Base-by-base conservation (phyloP, 37 sponge, comb jelly and placozoan genomes). In the Spongilla lacustris region DNA sequence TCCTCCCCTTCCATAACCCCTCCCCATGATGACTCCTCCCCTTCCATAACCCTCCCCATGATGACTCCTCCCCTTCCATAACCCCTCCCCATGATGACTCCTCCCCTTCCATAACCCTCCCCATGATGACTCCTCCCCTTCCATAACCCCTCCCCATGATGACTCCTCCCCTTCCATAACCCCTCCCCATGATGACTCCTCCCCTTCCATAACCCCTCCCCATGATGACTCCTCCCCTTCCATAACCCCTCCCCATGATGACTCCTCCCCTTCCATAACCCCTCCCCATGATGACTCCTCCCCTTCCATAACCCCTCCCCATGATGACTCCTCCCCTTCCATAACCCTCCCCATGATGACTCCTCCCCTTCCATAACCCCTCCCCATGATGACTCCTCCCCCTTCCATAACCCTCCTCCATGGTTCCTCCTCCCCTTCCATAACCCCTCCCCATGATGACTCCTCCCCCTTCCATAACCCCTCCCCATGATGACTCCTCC, bases 221-320 rank as follows among this genome's bases (percentile, higher is more conserved):
- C 70, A 69, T 27, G 25, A n/a, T n/a, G n/a, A n/a, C n/a, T n/a
- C n/a, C n/a, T n/a, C 76, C 73, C 21, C 28, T 72, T n/a, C 73
- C 30, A 3, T 27, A 2, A 3, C 8, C 27, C 27, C 25, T 27
- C 70, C 2, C 25, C 70, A 69, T 27, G 25, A n/a, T n/a, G n/a
- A n/a, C n/a, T n/a, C n/a, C n/a, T n/a, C 76, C 73, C 21, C 28
- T 72, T n/a, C 73, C 30, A 3, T 27, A 2, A 3, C 8, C 27
- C 27, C 25, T 27, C 70, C 2, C 25, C 70, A 69, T 27, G 25
- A n/a, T n/a, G n/a, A n/a, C n/a, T n/a, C n/a, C n/a, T n/a, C 76
- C 73, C 21, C 28, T 72, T n/a, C 73, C 30, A 3, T 27, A 2
- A 3, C 8, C 27, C 27, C 25, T 27, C 70, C 2, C 25, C 70